Conservation (phyloP, 1,140 invertebrate genomes). For the Scaptomyza pallida region DNA sequence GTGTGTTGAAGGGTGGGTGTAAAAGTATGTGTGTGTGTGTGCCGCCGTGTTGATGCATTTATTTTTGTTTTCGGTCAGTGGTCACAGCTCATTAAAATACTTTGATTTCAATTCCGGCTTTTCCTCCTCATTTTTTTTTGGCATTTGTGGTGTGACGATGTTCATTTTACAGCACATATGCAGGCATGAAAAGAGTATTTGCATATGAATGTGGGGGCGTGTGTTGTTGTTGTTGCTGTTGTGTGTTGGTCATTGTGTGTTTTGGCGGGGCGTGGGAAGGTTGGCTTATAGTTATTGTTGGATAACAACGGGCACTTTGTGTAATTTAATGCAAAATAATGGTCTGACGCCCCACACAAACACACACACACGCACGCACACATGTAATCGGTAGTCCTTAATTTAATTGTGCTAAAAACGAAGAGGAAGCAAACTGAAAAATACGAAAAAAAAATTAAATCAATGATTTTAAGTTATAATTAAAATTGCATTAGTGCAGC, state of each 20-base stretch:
- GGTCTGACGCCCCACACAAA: neutral
- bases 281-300: neutral
- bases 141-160: neutral
- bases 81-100: neutral
- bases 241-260: neutral
- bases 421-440: neutral
- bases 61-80: neutral
- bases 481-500: neutral
- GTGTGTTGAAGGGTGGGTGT: no score
- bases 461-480: neutral
- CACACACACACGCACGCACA: neutral
- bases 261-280: no score
- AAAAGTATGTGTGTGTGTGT: neutral
- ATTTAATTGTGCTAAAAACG: neutral
- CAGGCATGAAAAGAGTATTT: neutral
- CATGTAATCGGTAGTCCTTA: neutral
- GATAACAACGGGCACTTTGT: neutral
- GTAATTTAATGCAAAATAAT: conserved; percentile 2
- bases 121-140: neutral
- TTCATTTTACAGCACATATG: neutral
- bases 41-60: neutral
- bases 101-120: neutral
- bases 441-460: no score
- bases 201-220: neutral
- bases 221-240: neutral